These are phyloP conservation scores for zebrafish (Danio rerio) DNA, from an alignment of 2,113 vertebrate genomes.

Conservation along the genomic window GRCz12tu NC_133190.1:39538001-39538500, in stretches of 20 bases:
- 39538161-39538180: too few relatives aligned
- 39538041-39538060: too few relatives aligned
- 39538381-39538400: neutral
- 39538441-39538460: conserved; percentile 78
- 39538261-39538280: conserved; percentile 20
- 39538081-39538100: too few relatives aligned
- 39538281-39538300: conserved; percentile 11
- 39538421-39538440: conserved; percentile 72
- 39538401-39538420: conserved; percentile 54
- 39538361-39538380: conserved; percentile 53
- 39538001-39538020: too few relatives aligned
- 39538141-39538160: too few relatives aligned
- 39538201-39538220: too few relatives aligned
- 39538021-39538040: too few relatives aligned
- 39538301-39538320: conserved; percentile 9
- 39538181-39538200: too few relatives aligned
- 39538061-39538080: too few relatives aligned
- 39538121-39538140: too few relatives aligned
- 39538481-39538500: conserved; percentile 79
- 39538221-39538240: too few relatives aligned
- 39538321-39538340: conserved; percentile 39
- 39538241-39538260: conserved; percentile 19
- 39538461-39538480: conserved; percentile 76
- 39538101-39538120: too few relatives aligned
- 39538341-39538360: conserved; percentile 51